phyloP scores from a whole-genome alignment of 1,140 invertebrate species.

The Muscidifurax raptorellus region DNA sequence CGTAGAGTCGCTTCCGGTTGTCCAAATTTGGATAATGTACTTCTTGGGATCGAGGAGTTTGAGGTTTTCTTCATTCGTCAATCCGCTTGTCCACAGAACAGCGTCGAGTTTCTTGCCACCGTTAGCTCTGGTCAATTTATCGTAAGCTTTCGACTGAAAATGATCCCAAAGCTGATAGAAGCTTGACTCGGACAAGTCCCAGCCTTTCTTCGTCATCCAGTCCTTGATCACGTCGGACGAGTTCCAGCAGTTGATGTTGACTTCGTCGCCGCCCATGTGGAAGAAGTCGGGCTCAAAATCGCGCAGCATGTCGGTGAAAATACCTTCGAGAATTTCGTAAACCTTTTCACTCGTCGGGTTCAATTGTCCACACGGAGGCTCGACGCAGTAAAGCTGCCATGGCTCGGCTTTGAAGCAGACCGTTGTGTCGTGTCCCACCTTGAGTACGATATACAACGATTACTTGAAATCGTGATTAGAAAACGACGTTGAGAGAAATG shows the following conservation, averaged over 20 bases:
- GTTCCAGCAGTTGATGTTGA: conserved; percentile 87
- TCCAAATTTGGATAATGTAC: conserved; percentile 92
- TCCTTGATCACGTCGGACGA: conserved; percentile 79
- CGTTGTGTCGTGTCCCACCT: conserved; percentile 69
- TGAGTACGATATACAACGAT: background rate
- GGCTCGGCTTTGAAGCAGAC: conserved; percentile 82
- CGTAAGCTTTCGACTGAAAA: conserved; percentile 83
- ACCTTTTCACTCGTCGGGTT: conserved; percentile 85
- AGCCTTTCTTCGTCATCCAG: conserved; percentile 82
- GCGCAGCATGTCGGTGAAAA: conserved; percentile 82
- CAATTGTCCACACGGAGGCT: conserved; percentile 91
- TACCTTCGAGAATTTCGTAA: conserved; percentile 84
- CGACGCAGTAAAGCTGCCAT: conserved; percentile 86
- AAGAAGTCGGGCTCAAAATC: conserved; percentile 86
- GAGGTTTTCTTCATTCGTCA: conserved; percentile 80
- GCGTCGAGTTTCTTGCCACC: conserved; percentile 78
- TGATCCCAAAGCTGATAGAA: conserved; percentile 86
- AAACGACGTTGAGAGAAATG: conserved; percentile 19
- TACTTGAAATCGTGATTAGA: conserved; percentile 2
- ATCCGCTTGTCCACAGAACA: conserved; percentile 88
- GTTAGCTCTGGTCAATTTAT: conserved; percentile 73
- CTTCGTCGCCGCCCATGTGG: conserved; percentile 94
- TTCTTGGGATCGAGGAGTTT: conserved; percentile 82
- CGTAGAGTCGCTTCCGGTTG: conserved; percentile 78
- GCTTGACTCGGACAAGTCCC: conserved; percentile 77